phyloP scores from a whole-genome alignment of 2,888 invertebrate species.

The Morinoia aosen region DNA sequence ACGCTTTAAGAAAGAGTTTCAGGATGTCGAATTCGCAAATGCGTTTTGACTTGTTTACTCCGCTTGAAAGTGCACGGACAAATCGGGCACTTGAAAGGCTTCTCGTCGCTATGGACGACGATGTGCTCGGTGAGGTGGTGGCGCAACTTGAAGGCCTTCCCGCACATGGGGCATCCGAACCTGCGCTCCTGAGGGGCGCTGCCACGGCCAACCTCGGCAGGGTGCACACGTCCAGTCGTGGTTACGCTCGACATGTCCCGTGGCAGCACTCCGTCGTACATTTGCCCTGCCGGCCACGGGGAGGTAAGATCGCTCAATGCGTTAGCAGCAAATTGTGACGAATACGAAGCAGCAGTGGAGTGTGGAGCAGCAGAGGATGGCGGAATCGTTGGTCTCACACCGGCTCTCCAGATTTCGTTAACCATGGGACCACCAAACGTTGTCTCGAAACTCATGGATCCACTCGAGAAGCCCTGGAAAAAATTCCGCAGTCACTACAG shows the following conservation, averaged over 20 bases:
- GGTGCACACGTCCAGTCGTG: neutral
- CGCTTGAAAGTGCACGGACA: slow-evolving; percentile 63
- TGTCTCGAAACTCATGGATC: neutral
- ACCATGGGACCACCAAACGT: neutral
- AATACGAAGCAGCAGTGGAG: neutral
- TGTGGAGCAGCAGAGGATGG: neutral
- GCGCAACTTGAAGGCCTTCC: slow-evolving; percentile 65
- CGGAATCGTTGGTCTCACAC: neutral
- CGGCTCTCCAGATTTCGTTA: slow-evolving; percentile 6
- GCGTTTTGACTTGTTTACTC: slow-evolving; percentile 64
- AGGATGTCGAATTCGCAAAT: slow-evolving; percentile 59
- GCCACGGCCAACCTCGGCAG: neutral
- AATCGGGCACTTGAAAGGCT: slow-evolving; percentile 62
- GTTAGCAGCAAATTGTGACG: slow-evolving; percentile 26
- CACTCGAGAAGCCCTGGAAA: slow-evolving; percentile 36
- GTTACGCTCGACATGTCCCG: neutral
- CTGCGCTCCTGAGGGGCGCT: slow-evolving; percentile 56
- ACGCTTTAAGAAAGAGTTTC: neutral
- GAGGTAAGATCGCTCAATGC: slow-evolving; percentile 12
- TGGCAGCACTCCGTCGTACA: neutral
- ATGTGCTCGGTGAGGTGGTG: slow-evolving; percentile 66
- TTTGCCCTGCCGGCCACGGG: neutral
- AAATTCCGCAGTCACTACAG: slow-evolving; percentile 40
- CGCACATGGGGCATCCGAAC: slow-evolving; percentile 61
- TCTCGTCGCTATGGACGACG: slow-evolving; percentile 64